A percentile compares a stretch with the other conserved stretches of the same genome.
Evolutionary conservation across 2,888 invertebrate species (phyloP).

Genomic region (Cinara cedri): DNA sequence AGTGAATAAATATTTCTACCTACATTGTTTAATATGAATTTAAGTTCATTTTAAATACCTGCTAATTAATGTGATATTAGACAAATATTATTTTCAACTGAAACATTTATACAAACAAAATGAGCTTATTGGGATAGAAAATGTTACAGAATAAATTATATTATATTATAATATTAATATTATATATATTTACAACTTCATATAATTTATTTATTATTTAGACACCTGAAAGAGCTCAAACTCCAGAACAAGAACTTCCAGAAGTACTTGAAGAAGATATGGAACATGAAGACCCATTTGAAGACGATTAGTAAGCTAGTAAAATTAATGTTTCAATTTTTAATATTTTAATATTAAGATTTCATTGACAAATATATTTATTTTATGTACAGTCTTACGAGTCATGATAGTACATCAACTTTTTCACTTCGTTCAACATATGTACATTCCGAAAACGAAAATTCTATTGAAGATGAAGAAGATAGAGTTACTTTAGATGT

Average conservation of each 20-base stretch:
- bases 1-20: not conserved
- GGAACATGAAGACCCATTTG: not conserved
- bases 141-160: too few relatives aligned
- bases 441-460: slow-evolving; percentile 14
- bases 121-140: too few relatives aligned
- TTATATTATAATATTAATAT: not conserved
- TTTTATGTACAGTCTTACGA: slow-evolving; percentile 15
- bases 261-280: slow-evolving; percentile 11
- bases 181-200: too few relatives aligned
- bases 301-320: slow-evolving; percentile 21
- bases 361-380: slow-evolving; percentile 1
- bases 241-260: slow-evolving; percentile 53
- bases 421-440: not conserved
- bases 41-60: too few relatives aligned
- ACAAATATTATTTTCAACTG: too few relatives aligned
- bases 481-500: slow-evolving; percentile 1
- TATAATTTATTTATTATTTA: slow-evolving; percentile 15
- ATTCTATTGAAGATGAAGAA: slow-evolving; percentile 24
- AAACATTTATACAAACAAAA: too few relatives aligned
- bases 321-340: not conserved
- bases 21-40: not conserved
- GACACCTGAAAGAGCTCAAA: not conserved
- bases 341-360: not conserved
- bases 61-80: too few relatives aligned
- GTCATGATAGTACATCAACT: slow-evolving; percentile 18